Percentiles rank a stretch among this genome's conserved stretches.
These are phyloP conservation scores for Zosterops japonicus DNA, from an alignment of 2,113 vertebrate genomes.

Conservation along the genomic window DNA sequence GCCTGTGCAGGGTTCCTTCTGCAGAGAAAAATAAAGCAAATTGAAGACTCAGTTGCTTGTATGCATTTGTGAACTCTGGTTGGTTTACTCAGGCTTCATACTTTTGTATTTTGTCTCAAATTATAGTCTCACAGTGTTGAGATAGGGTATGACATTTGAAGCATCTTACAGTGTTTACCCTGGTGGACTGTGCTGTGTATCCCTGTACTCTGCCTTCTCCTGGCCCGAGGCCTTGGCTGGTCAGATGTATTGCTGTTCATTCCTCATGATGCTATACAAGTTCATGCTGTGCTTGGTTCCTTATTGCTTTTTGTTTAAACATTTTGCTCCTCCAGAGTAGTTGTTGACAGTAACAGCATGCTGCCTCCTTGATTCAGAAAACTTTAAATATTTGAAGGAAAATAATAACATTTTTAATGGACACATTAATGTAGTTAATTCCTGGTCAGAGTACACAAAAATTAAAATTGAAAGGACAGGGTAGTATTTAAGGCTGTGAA, in stretches of 20 bases:
- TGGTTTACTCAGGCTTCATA: not conserved
- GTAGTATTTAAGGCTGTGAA: not conserved
- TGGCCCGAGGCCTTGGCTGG: not conserved
- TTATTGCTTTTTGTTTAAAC: not conserved
- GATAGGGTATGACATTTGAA: not conserved
- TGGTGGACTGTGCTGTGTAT: not conserved
- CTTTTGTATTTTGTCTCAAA: not conserved
- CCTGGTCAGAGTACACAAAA: not conserved
- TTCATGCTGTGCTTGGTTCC: not conserved
- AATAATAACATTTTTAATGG: not conserved
- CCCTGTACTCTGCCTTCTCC: not conserved
- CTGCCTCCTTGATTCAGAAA: not conserved
- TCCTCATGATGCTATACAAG: not conserved
- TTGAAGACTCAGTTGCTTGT: slow-evolving; percentile 64
- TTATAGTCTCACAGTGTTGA: not conserved
- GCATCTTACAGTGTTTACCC: not conserved
- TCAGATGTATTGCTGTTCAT: not conserved
- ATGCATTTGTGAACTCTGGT: not conserved
- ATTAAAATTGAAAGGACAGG: not conserved
- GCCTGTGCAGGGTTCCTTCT: slow-evolving; percentile 87
- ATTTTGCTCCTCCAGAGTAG: not conserved
- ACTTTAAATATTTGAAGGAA: not conserved
- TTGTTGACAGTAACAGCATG: not conserved
- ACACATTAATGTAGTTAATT: not conserved
- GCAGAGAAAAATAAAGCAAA: slow-evolving; percentile 84